Base-by-base conservation (phyloP, 1,140 invertebrate genomes). In the Macrocentrus cingulum region DNA sequence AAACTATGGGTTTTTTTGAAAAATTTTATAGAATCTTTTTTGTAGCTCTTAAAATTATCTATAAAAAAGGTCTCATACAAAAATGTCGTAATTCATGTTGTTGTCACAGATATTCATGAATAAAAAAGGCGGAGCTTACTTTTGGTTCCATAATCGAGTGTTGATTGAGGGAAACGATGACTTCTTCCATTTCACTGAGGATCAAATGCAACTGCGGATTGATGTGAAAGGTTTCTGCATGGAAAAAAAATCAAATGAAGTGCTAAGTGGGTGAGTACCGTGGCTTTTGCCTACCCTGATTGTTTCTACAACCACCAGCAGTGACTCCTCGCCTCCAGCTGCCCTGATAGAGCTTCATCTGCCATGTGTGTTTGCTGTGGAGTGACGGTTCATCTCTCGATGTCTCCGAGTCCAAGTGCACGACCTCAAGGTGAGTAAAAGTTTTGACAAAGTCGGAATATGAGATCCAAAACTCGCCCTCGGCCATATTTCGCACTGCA, bases 131-230 rank as follows among this genome's bases (percentile, higher is more conserved):
- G n/a, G n/a, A n/a, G n/a, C n/a, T n/a, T n/a, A 85, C 86, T 81
- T 95, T 94, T 4, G 92, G 92, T 71, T 95, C 92, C 82, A 94
- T 89, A 41, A 94, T 91, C 23, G 89, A 91, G 71, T 95, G 92
- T 68, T 96, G 94, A 75, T 93, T 92, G 5, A 96, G 75, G 0
- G 91, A 94, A 25, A 95, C 87, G 8, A 95, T 85, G 1, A 94
- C 86, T 67, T 93, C 91, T 71, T 94, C 91, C 80, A 87, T 87
- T 71, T 93, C 91, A 60, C 86, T 88, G 1, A 95, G 74, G 22
- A 89, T 85, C 6, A 95, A 70, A 68, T 94, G 87, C 19, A 95
- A 81, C 79, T 95, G 93, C 2, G 93, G 94, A 76, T 96, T 96
- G 66, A 95, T 93, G 71, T 96, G 93, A 76, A 96, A 95, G 15